phyloP scores from a whole-genome alignment of 2,888 invertebrate genomes.

The Caenorhabditis doughertyi region DNA sequence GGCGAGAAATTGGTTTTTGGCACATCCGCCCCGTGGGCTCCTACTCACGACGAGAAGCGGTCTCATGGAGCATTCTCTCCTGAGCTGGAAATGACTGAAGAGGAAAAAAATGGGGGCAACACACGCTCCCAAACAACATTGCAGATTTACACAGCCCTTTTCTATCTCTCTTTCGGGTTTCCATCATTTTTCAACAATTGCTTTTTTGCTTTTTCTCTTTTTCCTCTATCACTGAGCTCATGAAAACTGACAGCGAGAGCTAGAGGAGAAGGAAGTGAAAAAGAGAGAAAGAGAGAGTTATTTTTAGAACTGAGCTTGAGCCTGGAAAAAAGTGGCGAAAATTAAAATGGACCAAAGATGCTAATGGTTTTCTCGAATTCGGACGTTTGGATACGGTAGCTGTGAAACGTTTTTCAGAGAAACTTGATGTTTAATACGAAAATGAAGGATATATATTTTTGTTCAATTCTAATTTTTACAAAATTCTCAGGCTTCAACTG shows the following conservation, averaged over 20 bases:
- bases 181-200: slow-evolving; percentile 56
- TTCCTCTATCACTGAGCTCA: slow-evolving; percentile 44
- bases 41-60: not conserved
- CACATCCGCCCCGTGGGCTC: slow-evolving; percentile 24
- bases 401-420: too few relatives aligned
- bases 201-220: slow-evolving; percentile 23
- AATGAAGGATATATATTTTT: too few relatives aligned
- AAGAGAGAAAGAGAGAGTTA: slow-evolving; percentile 8
- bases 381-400: too few relatives aligned
- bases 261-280: slow-evolving; percentile 19
- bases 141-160: slow-evolving; percentile 53
- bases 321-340: not conserved
- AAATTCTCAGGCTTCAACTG: too few relatives aligned
- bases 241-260: slow-evolving; percentile 45
- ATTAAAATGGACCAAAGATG: not conserved
- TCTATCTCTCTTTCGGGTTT: slow-evolving; percentile 22
- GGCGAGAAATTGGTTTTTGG: slow-evolving; percentile 56
- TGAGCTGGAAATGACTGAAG: not conserved
- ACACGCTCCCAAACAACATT: slow-evolving; percentile 30
- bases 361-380: slow-evolving; percentile 6
- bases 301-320: slow-evolving; percentile 32
- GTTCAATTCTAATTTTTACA: too few relatives aligned
- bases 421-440: too few relatives aligned
- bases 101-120: slow-evolving; percentile 4
- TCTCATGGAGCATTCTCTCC: slow-evolving; percentile 43